phyloP scores from a whole-genome alignment of 2,113 vertebrate genomes.

The Phrynocephalus versicolor region DNA sequence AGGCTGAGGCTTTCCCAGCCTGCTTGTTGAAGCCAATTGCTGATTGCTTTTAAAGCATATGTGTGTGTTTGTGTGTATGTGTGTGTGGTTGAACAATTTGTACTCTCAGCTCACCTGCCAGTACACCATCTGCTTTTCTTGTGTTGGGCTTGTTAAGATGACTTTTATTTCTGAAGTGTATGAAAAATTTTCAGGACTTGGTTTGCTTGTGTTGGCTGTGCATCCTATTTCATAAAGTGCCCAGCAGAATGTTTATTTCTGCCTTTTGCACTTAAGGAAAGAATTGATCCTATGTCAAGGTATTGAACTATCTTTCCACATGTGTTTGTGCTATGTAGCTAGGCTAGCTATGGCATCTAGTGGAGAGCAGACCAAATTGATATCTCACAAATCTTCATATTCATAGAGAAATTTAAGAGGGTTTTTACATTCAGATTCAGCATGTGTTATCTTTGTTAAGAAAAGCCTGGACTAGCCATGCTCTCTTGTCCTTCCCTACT shows the following conservation, averaged over 20 bases:
- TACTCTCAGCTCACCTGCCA: background rate
- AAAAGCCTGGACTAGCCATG: background rate
- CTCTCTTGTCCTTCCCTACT: background rate
- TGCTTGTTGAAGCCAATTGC: conserved; percentile 23
- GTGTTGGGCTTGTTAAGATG: background rate
- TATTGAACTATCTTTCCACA: background rate
- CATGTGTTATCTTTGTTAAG: background rate
- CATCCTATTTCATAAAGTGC: background rate
- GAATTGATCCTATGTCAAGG: background rate
- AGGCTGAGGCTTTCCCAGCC: conserved; percentile 7
- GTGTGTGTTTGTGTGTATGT: too few relatives aligned
- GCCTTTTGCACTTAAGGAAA: background rate
- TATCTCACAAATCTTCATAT: background rate
- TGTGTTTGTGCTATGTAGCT: fast-evolving
- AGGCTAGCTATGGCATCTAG: background rate
- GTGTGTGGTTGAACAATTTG: background rate
- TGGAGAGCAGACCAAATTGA: background rate
- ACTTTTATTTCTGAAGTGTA: conserved; percentile 17
- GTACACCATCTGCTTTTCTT: background rate
- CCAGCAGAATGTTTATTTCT: background rate
- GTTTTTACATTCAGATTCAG: background rate
- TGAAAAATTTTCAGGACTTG: background rate
- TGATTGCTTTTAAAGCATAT: conserved; percentile 12
- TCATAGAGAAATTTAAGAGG: background rate
- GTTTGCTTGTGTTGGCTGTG: background rate